Percentiles rank a stretch among this genome's conserved stretches.
Conservation (phyloP, 2,888 invertebrate genomes). For the Drosophila kuntzei region DNA sequence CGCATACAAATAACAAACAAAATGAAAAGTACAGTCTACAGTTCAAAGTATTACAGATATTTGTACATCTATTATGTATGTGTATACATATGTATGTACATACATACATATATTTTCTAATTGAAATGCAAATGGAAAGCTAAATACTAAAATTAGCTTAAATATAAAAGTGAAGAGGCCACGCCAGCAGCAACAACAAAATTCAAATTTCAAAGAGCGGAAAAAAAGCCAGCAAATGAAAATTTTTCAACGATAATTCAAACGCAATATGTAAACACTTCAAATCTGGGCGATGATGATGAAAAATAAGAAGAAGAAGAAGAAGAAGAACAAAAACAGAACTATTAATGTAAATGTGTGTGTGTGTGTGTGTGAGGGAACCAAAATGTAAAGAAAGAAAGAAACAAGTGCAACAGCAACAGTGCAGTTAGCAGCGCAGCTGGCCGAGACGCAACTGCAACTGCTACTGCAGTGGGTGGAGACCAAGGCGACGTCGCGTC, state of each 20-base stretch:
- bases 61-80: conserved; percentile 3
- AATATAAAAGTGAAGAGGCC: conserved; percentile 61
- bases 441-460: conserved; percentile 22
- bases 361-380: conserved; percentile 21
- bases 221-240: conserved; percentile 52
- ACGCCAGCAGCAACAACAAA: conserved; percentile 43
- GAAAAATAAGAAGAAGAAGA: conserved; percentile 26
- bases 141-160: conserved; percentile 78
- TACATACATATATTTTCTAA: conserved; percentile 54
- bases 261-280: conserved; percentile 78
- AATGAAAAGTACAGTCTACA: conserved; percentile 46
- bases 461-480: conserved; percentile 28
- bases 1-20: conserved; percentile 21
- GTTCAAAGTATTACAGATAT: conserved; percentile 21
- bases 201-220: conserved; percentile 56
- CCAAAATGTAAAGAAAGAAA: conserved; percentile 42
- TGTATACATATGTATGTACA: conserved; percentile 36
- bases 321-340: conserved; percentile 39
- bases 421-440: conserved; percentile 46
- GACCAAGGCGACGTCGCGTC: conserved; percentile 23
- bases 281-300: conserved; percentile 48
- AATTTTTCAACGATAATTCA: conserved; percentile 70
- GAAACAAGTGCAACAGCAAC: conserved; percentile 16
- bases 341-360: conserved; percentile 50
- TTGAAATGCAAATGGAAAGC: conserved; percentile 78